Percentiles rank a stretch among this genome's conserved stretches.
phyloP scores from a whole-genome alignment of 1,140 invertebrate species.

The Mycetomoellerius zeteki region DNA sequence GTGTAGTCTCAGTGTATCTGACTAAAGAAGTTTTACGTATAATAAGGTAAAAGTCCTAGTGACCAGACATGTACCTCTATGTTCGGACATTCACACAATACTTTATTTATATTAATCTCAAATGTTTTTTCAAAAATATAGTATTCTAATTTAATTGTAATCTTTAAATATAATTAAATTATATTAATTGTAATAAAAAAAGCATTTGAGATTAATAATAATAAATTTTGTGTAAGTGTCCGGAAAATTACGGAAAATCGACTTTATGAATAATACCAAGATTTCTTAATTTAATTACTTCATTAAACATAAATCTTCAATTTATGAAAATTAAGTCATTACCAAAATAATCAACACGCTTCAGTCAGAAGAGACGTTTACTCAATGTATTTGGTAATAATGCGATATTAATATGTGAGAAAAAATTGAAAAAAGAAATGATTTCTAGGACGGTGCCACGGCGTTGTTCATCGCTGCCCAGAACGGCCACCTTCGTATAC shows the following conservation, averaged over 20 bases:
- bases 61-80: too few species aligned
- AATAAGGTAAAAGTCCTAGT: too few species aligned
- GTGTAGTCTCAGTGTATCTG: not conserved
- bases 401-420: slow-evolving; percentile 27
- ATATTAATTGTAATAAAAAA: too few species aligned
- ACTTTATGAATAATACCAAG: not conserved
- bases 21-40: not conserved
- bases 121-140: too few species aligned
- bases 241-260: too few species aligned
- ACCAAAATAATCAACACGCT: not conserved
- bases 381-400: not conserved
- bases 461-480: slow-evolving; percentile 96
- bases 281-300: not conserved
- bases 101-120: too few species aligned
- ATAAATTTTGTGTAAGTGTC: too few species aligned
- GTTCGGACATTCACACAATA: too few species aligned
- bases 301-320: not conserved
- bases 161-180: too few species aligned
- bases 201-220: too few species aligned
- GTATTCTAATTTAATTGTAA: too few species aligned
- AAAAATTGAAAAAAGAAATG: slow-evolving; percentile 11
- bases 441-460: slow-evolving; percentile 93
- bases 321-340: slow-evolving; percentile 3
- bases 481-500: slow-evolving; percentile 94
- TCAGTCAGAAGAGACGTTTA: not conserved